Base-by-base conservation (phyloP, 2,888 invertebrate genomes). In the Xestia rhomboidea region DNA sequence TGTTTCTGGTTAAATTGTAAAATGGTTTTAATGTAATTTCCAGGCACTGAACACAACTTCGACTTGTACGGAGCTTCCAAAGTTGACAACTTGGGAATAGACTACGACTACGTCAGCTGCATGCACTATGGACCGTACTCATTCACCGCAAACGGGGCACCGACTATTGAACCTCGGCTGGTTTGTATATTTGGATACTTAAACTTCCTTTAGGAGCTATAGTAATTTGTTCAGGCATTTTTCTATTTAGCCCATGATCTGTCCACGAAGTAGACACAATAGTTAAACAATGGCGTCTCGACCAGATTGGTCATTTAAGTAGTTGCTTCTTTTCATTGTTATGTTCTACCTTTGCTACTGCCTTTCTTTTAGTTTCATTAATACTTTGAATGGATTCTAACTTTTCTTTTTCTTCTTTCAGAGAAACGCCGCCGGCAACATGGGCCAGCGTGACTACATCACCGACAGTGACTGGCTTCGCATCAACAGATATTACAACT, bases 91-190 rank as follows among this genome's bases (percentile, higher is more conserved):
- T 97, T 97, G 83, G 97, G 95, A 0, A 92, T 97, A 8, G 95
- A 95, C 2, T 98, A 98, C 88, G 98, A 98, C 92, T 98, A 98
- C 87, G 96, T 97, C n/a, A 98, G 98, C 92, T 97, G 98, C 68
- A 97, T 98, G 97, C 98, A 98, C 90, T 98, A 98, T 89, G 97
- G 97, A 67, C 96, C 97, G 1, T 96, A 95, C 67, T 98, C 98
- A 0, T 98, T 98, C 92, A 97, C 97, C 24, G 97, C 92, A 88
- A 98, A 98, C 90, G 97, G 97, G 0, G 93, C 97, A 86, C 93
- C 94, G 2, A 98, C 98, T 5, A 98, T 98, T 77, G 94, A 97
- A 13, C 96, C 98, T 46, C 83, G 92, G 24, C 89, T 90, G 93
- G 96, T 95, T 79, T 57, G 87, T 79, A 68, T 11, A 54, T 24